phyloP scores from a whole-genome alignment of 2,888 invertebrate species.

The Brachypalpus laphriformis region DNA sequence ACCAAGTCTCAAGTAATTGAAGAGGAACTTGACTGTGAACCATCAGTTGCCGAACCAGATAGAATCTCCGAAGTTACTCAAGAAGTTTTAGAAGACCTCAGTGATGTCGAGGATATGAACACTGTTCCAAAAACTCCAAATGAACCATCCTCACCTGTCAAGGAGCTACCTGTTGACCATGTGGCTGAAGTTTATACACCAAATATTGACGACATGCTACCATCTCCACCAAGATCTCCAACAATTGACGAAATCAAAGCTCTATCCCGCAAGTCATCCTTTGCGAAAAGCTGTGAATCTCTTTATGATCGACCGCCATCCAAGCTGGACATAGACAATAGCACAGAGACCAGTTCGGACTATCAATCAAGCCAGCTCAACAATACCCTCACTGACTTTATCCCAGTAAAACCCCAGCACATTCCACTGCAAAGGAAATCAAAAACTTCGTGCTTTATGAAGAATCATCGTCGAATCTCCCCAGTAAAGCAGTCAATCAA shows the following conservation, averaged over 20 bases:
- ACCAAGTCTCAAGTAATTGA: constrained; percentile 83
- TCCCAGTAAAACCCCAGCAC: constrained; percentile 75
- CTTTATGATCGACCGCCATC: constrained; percentile 77
- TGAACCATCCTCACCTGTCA: constrained; percentile 20
- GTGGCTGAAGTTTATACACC: not conserved
- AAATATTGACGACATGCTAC: not conserved
- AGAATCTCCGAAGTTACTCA: constrained; percentile 47
- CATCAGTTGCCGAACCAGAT: constrained; percentile 68
- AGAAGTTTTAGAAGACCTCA: constrained; percentile 53
- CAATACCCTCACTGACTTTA: constrained; percentile 64
- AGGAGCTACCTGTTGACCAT: constrained; percentile 7
- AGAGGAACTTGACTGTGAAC: constrained; percentile 80
- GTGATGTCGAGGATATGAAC: constrained; percentile 32
- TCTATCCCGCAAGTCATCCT: constrained; percentile 76
- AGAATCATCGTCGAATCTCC: constrained; percentile 79
- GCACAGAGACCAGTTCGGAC: constrained; percentile 79
- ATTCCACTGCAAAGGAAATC: constrained; percentile 80
- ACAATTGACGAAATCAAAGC: constrained; percentile 76
- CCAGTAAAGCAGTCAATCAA: constrained; percentile 80
- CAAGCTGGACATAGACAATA: constrained; percentile 77
- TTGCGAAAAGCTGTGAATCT: constrained; percentile 79
- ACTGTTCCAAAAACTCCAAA: constrained; percentile 49
- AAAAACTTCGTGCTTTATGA: constrained; percentile 80
- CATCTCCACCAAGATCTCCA: constrained; percentile 72
- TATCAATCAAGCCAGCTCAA: constrained; percentile 77